Conservation (phyloP, 2,888 invertebrate genomes). For the Uloborus plumipes region DNA sequence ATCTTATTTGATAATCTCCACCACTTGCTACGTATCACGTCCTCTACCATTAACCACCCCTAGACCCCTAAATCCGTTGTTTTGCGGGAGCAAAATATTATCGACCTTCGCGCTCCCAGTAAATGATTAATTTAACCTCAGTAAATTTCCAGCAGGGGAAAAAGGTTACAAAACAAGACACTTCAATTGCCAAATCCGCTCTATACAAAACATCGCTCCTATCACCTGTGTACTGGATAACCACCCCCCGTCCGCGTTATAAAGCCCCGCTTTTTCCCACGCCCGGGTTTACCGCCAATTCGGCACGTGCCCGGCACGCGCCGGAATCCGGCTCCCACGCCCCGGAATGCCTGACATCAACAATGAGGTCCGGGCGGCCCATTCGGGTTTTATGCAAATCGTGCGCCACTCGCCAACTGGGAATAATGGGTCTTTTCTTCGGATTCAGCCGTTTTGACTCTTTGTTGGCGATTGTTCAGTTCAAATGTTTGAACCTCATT, state of each 20-base stretch:
- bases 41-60: too few relatives aligned
- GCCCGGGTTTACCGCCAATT: conserved; percentile 8
- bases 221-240: too few relatives aligned
- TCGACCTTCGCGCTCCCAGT: too few relatives aligned
- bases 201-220: background rate
- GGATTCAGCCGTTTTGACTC: conserved; percentile 31
- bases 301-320: conserved; percentile 32
- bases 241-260: too few relatives aligned
- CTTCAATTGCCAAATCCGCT: conserved; percentile 3
- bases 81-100: too few relatives aligned
- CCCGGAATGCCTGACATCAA: conserved; percentile 26
- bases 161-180: too few relatives aligned
- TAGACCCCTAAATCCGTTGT: too few relatives aligned
- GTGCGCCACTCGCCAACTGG: background rate
- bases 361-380: conserved; percentile 29
- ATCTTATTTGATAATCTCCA: too few relatives aligned
- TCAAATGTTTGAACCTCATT: conserved; percentile 34
- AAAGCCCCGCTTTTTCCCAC: conserved; percentile 23
- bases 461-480: conserved; percentile 37
- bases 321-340: conserved; percentile 31
- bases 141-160: too few relatives aligned
- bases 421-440: conserved; percentile 7
- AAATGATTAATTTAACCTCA: too few relatives aligned
- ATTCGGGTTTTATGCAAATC: conserved; percentile 31
- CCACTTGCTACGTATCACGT: too few relatives aligned